Conservation (phyloP, 2,888 invertebrate genomes). For the Tupiocoris notatus region DNA sequence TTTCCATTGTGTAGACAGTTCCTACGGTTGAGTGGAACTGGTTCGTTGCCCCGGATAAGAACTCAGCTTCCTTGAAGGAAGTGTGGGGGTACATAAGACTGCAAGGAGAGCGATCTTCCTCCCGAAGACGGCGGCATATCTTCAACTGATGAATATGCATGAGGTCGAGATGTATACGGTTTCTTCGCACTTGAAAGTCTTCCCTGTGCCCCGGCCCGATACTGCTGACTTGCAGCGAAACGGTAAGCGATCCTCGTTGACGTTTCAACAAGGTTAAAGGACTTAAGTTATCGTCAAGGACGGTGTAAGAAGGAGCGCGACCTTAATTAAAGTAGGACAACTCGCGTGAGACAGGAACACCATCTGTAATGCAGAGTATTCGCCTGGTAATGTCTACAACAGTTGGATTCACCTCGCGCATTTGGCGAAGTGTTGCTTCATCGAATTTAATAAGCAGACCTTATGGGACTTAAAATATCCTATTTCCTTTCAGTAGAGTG, state of each 20-base stretch:
- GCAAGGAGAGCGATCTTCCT: background rate
- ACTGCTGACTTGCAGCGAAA: background rate
- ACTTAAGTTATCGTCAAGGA: background rate
- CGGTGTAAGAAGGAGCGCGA: background rate
- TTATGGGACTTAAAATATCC: no score
- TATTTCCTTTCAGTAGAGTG: no score
- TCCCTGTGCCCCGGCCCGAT: background rate
- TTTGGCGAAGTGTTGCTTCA: no score
- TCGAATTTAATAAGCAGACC: no score
- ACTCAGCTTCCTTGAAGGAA: no score
- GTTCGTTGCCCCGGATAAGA: background rate
- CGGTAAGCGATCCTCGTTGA: background rate
- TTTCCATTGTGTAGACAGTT: conserved; percentile 13
- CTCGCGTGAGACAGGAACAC: background rate
- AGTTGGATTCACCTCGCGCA: no score
- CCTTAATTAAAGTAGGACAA: background rate
- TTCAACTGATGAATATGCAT: conserved; percentile 13
- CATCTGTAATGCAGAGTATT: background rate
- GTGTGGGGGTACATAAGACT: background rate
- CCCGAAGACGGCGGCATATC: background rate
- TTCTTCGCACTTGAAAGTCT: no score
- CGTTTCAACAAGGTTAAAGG: background rate
- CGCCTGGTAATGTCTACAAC: no score
- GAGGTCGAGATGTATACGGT: background rate
- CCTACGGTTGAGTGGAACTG: background rate